Percentiles rank a stretch among this genome's conserved stretches.
Evolutionary conservation across 2,797 vertebrate species (phyloP).

Genomic region (Crenuchus spilurus): DNA sequence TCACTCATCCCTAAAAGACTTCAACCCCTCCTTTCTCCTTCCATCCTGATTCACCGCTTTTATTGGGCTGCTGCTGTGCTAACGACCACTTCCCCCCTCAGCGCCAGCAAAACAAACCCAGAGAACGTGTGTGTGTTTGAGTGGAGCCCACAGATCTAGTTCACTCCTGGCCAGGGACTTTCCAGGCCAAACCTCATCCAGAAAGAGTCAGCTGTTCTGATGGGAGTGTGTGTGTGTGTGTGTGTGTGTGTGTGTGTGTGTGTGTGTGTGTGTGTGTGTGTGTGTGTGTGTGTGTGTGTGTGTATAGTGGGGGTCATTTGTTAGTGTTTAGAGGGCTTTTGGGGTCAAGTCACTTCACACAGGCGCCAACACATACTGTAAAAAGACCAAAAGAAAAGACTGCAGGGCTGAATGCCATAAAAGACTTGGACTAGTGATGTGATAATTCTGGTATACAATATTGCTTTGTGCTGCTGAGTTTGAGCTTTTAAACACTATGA

Average conservation of each 20-base stretch:
- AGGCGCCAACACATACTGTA: background rate
- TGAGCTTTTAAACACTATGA: too few relatives aligned
- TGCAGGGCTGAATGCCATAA: background rate
- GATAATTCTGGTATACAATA: too few relatives aligned
- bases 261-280: constrained; percentile 29
- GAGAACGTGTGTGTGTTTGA: constrained; percentile 42
- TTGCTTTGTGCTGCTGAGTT: too few relatives aligned
- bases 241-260: constrained; percentile 12
- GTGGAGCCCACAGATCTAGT: constrained; percentile 69
- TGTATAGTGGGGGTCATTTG: constrained; percentile 2
- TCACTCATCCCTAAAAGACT: background rate
- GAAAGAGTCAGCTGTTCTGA: constrained; percentile 67
- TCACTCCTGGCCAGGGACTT: constrained; percentile 80
- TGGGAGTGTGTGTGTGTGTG: background rate
- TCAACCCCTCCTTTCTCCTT: constrained; percentile 17
- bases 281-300: constrained; percentile 13
- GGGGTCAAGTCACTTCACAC: constrained; percentile 19
- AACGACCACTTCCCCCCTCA: constrained; percentile 34
- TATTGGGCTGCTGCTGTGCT: constrained; percentile 29
- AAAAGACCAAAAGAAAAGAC: background rate
- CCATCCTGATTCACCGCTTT: constrained; percentile 50
- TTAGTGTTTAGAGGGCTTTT: background rate
- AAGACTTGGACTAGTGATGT: background rate
- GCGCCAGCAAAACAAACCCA: constrained; percentile 37
- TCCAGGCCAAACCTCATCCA: constrained; percentile 74